Evolutionary conservation across 2,113 vertebrate genomes (phyloP), one percentile per base, ranked within the genome.

Genomic region (Orthonyx spaldingii): DNA sequence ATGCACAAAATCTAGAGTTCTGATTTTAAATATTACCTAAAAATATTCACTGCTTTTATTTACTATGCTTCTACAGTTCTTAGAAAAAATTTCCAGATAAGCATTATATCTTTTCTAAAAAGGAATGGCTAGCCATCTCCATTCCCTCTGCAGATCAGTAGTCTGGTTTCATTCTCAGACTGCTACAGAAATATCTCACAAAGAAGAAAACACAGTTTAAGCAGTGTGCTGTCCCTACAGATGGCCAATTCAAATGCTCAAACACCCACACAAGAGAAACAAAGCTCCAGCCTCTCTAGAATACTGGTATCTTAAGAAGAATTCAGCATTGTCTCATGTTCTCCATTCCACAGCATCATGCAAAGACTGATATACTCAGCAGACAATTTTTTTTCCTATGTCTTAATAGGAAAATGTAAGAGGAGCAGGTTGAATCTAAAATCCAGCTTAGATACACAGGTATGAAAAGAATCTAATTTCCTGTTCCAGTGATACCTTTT

Each of bases 171-270:
- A 88, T 89, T 90, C 93, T 88, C 71, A 77, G 91, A 68, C 78
- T 64, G 70, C 84, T 69, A 85, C 3, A 84, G 87, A 91, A 91
- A 93, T 81, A 93, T 33, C 83, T 95, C 64, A 72, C 71, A 39
- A 91, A 95, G 86, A 88, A 84, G 64, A 80, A 81, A 89, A 85
- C 47, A 83, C 82, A 87, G 90, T 69, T 85, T 47, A 87, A 95
- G 91, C 92, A 84, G 66, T 87, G 92, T 91, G 44, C 83, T 79
- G 80, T 82, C 70, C 47, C 60, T 77, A 87, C 75, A 84, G 84
- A 87, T 92, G 87, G 89, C 41, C 75, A 93, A 56, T 63, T 90
- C 71, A 91, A 97, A 96, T 89, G 92, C 69, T 88, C 63, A 95
- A 74, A 68, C 71, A 94, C 81, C 81, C 91, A 96, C 90, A 92